Evolutionary conservation across 2,113 vertebrate genomes (phyloP).

Genomic region (Dermatemys mawii): DNA sequence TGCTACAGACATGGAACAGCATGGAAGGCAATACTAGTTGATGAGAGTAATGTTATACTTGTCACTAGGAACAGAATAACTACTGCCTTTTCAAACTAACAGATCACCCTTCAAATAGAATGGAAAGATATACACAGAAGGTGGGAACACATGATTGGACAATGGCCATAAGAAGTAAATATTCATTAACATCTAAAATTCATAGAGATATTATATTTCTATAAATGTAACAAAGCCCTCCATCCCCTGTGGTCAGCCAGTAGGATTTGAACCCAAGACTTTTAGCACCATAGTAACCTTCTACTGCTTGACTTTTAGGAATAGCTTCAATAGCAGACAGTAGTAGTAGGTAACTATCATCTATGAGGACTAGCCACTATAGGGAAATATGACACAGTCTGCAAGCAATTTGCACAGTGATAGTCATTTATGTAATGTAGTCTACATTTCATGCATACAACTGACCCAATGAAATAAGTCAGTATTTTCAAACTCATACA

Average conservation of each 20-base stretch:
- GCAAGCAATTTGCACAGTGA: background rate
- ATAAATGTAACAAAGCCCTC: background rate
- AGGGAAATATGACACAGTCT: background rate
- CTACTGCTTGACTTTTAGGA: background rate
- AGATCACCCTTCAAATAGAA: background rate
- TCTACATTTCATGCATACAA: background rate
- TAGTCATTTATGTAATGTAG: background rate
- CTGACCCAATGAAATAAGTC: background rate
- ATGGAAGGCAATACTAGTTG: background rate
- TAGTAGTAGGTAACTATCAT: background rate
- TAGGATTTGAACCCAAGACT: background rate
- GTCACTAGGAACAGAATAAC: background rate
- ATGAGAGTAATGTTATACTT: background rate
- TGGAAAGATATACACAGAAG: background rate
- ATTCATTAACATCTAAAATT: background rate
- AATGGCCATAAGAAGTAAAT: background rate
- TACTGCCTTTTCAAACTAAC: background rate
- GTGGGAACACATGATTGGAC: background rate
- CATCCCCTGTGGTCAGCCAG: background rate
- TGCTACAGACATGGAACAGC: background rate
- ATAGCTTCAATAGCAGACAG: background rate
- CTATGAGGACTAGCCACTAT: background rate
- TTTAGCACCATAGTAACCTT: background rate
- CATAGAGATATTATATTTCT: background rate
- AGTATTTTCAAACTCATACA: background rate